Evolutionary conservation across 1,140 invertebrate genomes (phyloP).

Genomic region (Drosophila santomea): DNA sequence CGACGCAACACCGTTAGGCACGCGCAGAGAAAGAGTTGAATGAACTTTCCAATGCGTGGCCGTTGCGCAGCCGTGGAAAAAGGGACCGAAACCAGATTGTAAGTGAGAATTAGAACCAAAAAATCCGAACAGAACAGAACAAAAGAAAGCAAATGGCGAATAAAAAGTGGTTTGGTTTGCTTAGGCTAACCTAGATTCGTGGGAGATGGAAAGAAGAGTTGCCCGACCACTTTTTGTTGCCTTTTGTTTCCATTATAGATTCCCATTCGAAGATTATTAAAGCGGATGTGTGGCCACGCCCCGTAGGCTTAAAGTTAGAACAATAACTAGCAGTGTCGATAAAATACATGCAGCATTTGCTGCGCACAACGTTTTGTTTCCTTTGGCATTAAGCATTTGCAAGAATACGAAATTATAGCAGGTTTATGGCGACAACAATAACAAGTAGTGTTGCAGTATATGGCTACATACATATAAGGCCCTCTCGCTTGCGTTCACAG

Average conservation of each 20-base stretch:
- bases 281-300: slow-evolving; percentile 73
- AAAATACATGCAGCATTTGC: slow-evolving; percentile 42
- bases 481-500: slow-evolving; percentile 14
- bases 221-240: slow-evolving; percentile 36
- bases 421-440: slow-evolving; percentile 31
- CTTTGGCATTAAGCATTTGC: slow-evolving; percentile 38
- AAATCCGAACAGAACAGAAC: slow-evolving; percentile 8
- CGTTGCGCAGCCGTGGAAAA: slow-evolving; percentile 66
- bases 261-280: slow-evolving; percentile 32
- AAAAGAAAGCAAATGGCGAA: slow-evolving; percentile 69
- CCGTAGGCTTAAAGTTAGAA: slow-evolving; percentile 6
- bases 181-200: slow-evolving; percentile 42
- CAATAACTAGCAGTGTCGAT: slow-evolving; percentile 50
- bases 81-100: slow-evolving; percentile 57
- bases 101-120: slow-evolving; percentile 25
- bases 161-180: slow-evolving; percentile 27
- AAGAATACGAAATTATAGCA: slow-evolving; percentile 16
- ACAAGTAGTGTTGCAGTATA: slow-evolving; percentile 15
- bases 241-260: slow-evolving; percentile 18
- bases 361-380: slow-evolving; percentile 37
- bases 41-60: slow-evolving; percentile 62
- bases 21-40: slow-evolving; percentile 70
- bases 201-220: slow-evolving; percentile 31
- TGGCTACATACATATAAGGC: background rate
- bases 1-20: slow-evolving; percentile 48